A percentile compares a stretch with the other conserved stretches of the same genome.
phyloP scores from a whole-genome alignment of 2,113 vertebrate species.

The Irena cyanogastra region DNA sequence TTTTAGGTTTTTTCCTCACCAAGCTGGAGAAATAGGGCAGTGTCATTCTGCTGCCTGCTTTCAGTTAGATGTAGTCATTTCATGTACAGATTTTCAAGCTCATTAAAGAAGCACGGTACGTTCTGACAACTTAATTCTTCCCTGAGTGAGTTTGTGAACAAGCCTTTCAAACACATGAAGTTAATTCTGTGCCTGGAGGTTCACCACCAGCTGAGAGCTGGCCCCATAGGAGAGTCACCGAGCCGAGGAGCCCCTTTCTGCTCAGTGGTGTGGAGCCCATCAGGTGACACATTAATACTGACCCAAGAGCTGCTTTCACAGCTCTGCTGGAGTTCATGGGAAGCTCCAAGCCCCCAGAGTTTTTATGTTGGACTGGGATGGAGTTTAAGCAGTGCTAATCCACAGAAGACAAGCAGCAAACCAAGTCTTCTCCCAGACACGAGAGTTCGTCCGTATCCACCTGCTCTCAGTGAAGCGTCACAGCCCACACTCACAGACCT shows the following conservation, averaged over 20 bases:
- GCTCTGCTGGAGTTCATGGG: background rate
- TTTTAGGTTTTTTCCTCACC: background rate
- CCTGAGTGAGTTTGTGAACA: background rate
- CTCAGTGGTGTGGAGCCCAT: background rate
- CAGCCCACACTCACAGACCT: background rate
- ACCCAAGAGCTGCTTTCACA: background rate
- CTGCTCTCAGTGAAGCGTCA: background rate
- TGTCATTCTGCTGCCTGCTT: background rate
- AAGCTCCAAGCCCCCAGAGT: background rate
- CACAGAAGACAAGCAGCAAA: background rate
- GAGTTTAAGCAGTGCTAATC: background rate
- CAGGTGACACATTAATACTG: background rate
- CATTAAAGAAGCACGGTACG: background rate
- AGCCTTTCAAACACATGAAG: background rate
- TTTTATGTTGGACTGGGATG: background rate
- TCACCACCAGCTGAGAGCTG: background rate
- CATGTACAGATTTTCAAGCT: background rate
- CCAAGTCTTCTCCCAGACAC: background rate
- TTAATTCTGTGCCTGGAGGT: background rate
- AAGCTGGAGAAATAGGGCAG: background rate
- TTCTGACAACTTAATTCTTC: background rate
- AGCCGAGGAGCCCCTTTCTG: background rate
- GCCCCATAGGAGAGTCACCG: background rate
- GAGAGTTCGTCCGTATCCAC: accelerated
- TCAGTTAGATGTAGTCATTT: background rate